Percentiles rank a stretch among this genome's conserved stretches.
Conservation (phyloP, 2,797 vertebrate species). For the Halcyon leucocephala region DNA sequence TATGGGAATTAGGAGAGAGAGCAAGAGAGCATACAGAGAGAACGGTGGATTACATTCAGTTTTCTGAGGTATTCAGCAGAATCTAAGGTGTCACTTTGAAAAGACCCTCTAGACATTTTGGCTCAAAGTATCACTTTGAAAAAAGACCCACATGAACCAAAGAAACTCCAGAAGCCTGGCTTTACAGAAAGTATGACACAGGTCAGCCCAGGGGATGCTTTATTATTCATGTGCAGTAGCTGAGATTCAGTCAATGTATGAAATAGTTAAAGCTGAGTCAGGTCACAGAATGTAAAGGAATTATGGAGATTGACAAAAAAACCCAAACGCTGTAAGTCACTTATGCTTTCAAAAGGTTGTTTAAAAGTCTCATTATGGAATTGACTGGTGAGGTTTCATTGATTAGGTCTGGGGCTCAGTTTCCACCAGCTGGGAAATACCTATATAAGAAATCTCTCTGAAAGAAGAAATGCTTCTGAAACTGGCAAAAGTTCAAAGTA, state of each 20-base stretch:
- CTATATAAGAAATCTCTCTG: neutral
- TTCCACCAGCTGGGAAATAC: slow-evolving; percentile 21
- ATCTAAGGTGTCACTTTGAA: neutral
- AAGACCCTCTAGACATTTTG: neutral
- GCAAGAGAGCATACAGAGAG: neutral
- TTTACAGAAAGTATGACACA: neutral
- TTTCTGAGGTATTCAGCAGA: neutral
- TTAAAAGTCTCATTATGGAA: slow-evolving; percentile 1
- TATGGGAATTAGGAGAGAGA: neutral
- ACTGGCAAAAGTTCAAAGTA: neutral
- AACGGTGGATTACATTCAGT: neutral
- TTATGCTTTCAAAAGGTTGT: neutral
- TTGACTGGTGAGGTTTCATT: neutral
- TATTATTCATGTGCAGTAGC: neutral
- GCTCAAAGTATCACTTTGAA: neutral
- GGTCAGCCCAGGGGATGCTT: neutral
- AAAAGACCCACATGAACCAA: neutral
- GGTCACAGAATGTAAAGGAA: neutral
- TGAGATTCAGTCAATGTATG: neutral
- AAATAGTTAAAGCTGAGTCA: slow-evolving; percentile 13
- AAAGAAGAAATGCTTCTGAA: neutral
- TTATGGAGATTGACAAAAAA: slow-evolving; percentile 1
- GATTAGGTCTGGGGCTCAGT: neutral
- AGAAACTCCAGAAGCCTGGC: neutral
- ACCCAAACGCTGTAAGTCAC: neutral